Base-by-base conservation (phyloP, 1,140 invertebrate genomes). In the Anadara kagoshimensis region DNA sequence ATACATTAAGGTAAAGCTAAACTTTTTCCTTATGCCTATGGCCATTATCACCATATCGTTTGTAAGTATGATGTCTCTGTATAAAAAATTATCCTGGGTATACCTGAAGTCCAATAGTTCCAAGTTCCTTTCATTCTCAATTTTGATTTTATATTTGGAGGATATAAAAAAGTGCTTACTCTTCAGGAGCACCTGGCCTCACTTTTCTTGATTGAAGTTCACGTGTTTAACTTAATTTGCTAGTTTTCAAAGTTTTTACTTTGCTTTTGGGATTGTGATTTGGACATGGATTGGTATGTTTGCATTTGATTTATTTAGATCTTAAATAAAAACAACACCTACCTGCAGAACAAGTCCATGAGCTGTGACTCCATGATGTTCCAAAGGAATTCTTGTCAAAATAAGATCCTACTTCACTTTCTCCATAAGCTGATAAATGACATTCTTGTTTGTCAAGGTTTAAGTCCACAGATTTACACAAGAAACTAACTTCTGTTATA, bases 401-500 rank as follows among this genome's bases (percentile, higher is more conserved):
- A 57, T 84, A 82, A 26, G 73, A 66, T 26, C 54, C 12, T 10
- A 69, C 77, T 24, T 78, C 68, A 5, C 56, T 62, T 12, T 29
- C 54, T 2, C 71, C 64, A 43, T 66, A 76, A 18, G 66, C 69
- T 4, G 78, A 82, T 56, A 84, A 44, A 36, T 75, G 66, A 56
- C 82, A 84, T 11, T 68, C 59, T 0, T 75, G n/a, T 3, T n/a
- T 69, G 0, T 44, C 43, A 0, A 36, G 41, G 45, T 79, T 56
- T 58, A 78, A 84, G 16, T 84, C 82, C 0, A 71, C 44, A 26
- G 82, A 84, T 18, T 41, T 61, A 66, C 82, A 84, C 4, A 69
- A 57, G 43, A 84, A 78, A 11, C 68, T n/a, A 5, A 36, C 22
- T 24, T 84, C 58, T 36, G 61, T 20, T 10, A 70, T 44, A 63